Evolutionary conservation across 1,140 invertebrate genomes (phyloP).

Genomic region (Andricus grossulariae): DNA sequence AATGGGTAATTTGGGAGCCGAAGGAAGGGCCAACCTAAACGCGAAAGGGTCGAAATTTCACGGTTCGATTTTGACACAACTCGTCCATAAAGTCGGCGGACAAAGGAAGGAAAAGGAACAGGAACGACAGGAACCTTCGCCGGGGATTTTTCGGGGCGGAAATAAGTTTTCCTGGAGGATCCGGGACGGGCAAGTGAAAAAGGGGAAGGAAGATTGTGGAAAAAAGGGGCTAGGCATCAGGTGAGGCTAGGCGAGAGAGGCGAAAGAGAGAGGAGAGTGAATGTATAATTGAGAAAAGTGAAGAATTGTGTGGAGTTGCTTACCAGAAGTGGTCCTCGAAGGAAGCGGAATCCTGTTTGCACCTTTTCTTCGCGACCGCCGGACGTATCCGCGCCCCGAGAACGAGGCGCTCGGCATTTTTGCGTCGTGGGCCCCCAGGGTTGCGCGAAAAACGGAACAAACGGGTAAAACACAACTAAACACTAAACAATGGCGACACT

Average conservation of each 20-base stretch:
- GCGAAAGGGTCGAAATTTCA: no score
- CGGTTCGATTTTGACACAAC: no score
- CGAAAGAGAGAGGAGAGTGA: conserved; percentile 34
- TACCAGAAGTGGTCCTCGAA: conserved; percentile 84
- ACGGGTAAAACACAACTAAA: conserved; percentile 55
- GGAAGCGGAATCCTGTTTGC: conserved; percentile 88
- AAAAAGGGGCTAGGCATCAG: conserved; percentile 8
- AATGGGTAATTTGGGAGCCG: no score
- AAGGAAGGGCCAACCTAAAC: no score
- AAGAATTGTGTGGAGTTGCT: conserved; percentile 65
- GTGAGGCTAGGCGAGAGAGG: conserved; percentile 35
- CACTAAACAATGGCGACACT: conserved; percentile 74
- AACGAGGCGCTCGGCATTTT: conserved; percentile 94
- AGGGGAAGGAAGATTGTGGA: background rate
- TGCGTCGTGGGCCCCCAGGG: conserved; percentile 44
- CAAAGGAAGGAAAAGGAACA: no score
- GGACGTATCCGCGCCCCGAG: conserved; percentile 89
- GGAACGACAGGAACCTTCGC: no score
- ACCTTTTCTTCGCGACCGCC: conserved; percentile 90
- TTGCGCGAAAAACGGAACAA: conserved; percentile 43
- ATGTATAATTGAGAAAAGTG: background rate
- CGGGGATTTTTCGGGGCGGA: no score
- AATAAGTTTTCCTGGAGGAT: no score
- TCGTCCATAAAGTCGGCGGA: no score
- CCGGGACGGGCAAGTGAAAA: background rate